Evolutionary conservation across 2,113 vertebrate species (phyloP).

Genomic region (Myrmecophaga tridactyla): DNA sequence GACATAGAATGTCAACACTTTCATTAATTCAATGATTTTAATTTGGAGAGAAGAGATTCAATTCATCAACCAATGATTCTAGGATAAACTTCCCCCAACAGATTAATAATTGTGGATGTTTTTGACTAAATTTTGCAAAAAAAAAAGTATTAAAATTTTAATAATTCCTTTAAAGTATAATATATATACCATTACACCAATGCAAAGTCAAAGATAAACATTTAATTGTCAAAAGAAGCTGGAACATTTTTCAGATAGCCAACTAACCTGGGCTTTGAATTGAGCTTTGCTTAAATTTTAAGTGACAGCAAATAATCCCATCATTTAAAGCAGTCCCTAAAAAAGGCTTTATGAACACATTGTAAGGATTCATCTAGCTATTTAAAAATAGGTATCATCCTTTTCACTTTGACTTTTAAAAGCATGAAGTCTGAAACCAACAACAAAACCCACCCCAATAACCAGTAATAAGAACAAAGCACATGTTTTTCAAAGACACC

Average conservation of each 20-base stretch:
- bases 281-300: constrained; percentile 13
- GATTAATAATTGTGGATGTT: not conserved
- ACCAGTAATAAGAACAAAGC: not conserved
- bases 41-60: not conserved
- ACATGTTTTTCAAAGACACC: not conserved
- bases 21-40: not conserved
- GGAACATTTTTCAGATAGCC: not conserved
- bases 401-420: not conserved
- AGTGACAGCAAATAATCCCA: not conserved
- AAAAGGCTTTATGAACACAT: not conserved
- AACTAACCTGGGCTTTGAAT: constrained; percentile 9
- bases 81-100: not conserved
- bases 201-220: not conserved
- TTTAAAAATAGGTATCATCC: not conserved
- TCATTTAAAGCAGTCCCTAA: not conserved
- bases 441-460: not conserved
- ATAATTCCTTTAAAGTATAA: not conserved
- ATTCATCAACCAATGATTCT: not conserved
- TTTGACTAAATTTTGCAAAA: constrained; percentile 13
- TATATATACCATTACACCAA: not conserved
- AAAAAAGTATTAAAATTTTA: not conserved
- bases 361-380: not conserved
- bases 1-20: not conserved
- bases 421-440: not conserved
- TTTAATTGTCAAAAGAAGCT: not conserved